Conservation (phyloP, 1,140 invertebrate genomes). For the Batillaria attramentaria region DNA sequence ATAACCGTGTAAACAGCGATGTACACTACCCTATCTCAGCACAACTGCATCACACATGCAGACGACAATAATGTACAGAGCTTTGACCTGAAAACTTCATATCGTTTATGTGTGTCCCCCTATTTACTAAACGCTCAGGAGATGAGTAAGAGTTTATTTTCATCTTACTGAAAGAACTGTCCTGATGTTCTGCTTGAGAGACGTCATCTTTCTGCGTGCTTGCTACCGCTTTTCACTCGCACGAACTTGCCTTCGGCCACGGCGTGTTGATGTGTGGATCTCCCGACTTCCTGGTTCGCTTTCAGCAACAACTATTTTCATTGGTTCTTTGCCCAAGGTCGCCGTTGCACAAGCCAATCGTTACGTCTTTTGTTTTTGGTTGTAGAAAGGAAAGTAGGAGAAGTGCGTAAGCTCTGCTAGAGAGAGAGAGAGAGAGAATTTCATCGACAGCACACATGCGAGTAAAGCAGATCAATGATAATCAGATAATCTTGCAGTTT, state of each 20-base stretch:
- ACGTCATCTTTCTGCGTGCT: not conserved
- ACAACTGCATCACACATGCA: not conserved
- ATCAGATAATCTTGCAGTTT: too few relatives aligned
- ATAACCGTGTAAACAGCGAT: not conserved
- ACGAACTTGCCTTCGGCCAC: not conserved
- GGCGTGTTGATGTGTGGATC: not conserved
- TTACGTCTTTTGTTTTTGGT: too few relatives aligned
- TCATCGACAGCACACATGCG: too few relatives aligned
- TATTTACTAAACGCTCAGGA: not conserved
- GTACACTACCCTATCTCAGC: not conserved
- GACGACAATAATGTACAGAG: not conserved
- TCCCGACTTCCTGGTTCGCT: not conserved
- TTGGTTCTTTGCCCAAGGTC: too few relatives aligned
- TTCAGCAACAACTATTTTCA: not conserved
- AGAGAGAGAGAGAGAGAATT: too few relatives aligned
- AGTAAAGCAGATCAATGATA: too few relatives aligned
- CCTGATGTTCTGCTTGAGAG: slow-evolving; percentile 15
- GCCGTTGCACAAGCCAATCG: too few relatives aligned
- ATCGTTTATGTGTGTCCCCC: too few relatives aligned
- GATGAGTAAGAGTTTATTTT: not conserved
- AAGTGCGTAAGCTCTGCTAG: too few relatives aligned
- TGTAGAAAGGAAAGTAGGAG: too few relatives aligned
- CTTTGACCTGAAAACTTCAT: not conserved
- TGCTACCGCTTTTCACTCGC: not conserved
- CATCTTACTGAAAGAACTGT: slow-evolving; percentile 5